Conservation (phyloP, 1,140 invertebrate genomes). For the Aphaenogaster ashmeadi region DNA sequence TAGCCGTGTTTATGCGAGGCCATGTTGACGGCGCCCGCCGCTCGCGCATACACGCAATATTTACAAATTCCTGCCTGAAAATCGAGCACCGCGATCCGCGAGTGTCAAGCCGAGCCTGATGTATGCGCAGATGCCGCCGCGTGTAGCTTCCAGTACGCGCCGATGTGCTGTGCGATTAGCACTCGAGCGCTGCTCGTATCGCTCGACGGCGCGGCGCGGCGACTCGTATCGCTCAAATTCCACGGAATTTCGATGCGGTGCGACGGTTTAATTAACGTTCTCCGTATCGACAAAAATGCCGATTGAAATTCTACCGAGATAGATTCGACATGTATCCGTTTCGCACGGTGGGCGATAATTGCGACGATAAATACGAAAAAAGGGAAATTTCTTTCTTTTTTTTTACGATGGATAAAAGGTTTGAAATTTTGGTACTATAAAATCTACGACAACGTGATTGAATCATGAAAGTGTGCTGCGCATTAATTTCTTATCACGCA, state of each 20-base stretch:
- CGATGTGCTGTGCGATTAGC: conserved; percentile 73
- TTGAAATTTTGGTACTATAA: not conserved
- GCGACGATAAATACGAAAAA: conserved; percentile 25
- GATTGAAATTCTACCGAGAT: conserved; percentile 55
- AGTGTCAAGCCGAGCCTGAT: conserved; percentile 75
- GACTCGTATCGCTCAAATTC: conserved; percentile 57
- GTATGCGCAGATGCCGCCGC: conserved; percentile 77
- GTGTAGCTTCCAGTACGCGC: conserved; percentile 76
- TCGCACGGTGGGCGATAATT: conserved; percentile 38
- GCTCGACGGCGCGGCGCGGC: too few species aligned
- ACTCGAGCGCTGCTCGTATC: conserved; percentile 45
- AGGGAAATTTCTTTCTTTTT: not conserved
- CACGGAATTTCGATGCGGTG: conserved; percentile 56
- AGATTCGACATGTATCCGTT: conserved; percentile 44
- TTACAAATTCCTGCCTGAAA: conserved; percentile 81
- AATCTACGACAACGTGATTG: not conserved
- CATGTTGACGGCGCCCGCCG: conserved; percentile 62
- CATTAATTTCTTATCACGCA: not conserved
- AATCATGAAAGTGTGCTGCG: too few species aligned
- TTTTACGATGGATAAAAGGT: not conserved
- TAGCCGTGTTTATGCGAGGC: conserved; percentile 78
- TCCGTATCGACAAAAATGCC: conserved; percentile 62
- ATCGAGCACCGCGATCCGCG: conserved; percentile 77
- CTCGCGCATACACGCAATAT: conserved; percentile 76
- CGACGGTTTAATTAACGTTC: conserved; percentile 62